These are phyloP conservation scores for Charadrius vociferus DNA, from an alignment of 2,113 vertebrate species.

Conservation along the genomic window DNA sequence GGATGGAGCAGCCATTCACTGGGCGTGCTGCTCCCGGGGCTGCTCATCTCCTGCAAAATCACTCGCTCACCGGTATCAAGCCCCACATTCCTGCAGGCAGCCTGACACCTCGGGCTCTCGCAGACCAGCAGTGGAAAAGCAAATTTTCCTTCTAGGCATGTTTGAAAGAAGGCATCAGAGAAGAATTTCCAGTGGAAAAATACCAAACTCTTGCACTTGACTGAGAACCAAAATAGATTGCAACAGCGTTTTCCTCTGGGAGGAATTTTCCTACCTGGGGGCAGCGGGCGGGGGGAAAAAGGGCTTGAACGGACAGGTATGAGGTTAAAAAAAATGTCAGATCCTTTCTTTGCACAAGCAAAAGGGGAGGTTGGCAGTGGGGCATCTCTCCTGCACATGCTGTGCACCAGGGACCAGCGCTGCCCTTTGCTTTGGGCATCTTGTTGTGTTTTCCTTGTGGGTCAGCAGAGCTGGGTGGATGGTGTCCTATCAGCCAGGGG, in stretches of 20 bases:
- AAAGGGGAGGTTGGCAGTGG: background rate
- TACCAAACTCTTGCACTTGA: constrained; percentile 41
- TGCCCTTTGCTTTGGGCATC: background rate
- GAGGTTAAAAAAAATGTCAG: background rate
- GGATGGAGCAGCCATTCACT: background rate
- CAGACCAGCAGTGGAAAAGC: background rate
- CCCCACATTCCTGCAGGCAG: constrained; percentile 24
- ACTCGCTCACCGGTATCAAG: accelerated
- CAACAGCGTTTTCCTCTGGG: constrained; percentile 21
- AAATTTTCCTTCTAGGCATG: constrained; percentile 4
- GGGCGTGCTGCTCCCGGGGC: background rate
- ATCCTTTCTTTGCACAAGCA: background rate
- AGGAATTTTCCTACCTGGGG: constrained; percentile 60
- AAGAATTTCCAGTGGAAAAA: constrained; percentile 62
- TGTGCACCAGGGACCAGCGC: accelerated
- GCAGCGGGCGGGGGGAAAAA: background rate
- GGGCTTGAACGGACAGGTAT: background rate
- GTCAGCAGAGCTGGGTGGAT: background rate
- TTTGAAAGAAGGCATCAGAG: background rate
- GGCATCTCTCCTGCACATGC: background rate
- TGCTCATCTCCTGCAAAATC: background rate
- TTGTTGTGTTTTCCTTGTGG: background rate
- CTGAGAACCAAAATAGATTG: constrained; percentile 32
- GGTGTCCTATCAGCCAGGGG: too few species aligned
- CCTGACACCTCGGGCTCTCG: background rate